Evolutionary conservation across 1,140 invertebrate genomes (phyloP), one percentile per base, ranked within the genome.

Genomic region (Habropoda laboriosa): DNA sequence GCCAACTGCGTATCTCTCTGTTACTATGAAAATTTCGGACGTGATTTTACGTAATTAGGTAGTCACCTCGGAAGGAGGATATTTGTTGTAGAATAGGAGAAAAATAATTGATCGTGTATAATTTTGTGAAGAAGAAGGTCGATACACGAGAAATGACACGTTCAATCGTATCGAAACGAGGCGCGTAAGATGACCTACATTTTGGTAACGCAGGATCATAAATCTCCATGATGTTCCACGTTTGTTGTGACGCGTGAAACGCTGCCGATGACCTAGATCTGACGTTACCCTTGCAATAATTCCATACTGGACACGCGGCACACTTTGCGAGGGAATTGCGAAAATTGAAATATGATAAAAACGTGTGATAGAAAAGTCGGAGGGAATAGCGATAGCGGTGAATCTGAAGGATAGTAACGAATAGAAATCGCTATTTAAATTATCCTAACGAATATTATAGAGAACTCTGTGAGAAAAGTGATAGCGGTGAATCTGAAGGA

Each of bases 201-300:
- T 73, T 79, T 38, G 58, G 68, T 64, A 51, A 73, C n/a, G 64
- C 66, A 42, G 51, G 21, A 55, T 18, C 40, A 78, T 77, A 71
- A 76, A 76, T 81, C 60, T 47, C 47, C 21, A 55, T 55, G 73
- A 77, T 63, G 47, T 47, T 35, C 32, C 57, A 70, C 45, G 74
- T 63, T 81, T 80, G 74, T 77, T 80, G 64, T 80, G 79, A 75
- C 51, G 72, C 63, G 73, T 63, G 58, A 81, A 81, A 81, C 73
- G 42, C 40, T 61, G 42, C 79, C 64, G 73, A 81, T 77, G 79
- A 70, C 79, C 79, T 47, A 81, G 73, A 81, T 81, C 66, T 55
- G 57, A 64, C 60, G 47, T 74, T 74, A 79, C 47, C 68, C 78
- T 70, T 45, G 63, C 12, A 27, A 35, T 51, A 38, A 61, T 61